These are phyloP conservation scores for Diplodus sargus DNA, from an alignment of 2,797 vertebrate genomes.

Conservation along the genomic window DNA sequence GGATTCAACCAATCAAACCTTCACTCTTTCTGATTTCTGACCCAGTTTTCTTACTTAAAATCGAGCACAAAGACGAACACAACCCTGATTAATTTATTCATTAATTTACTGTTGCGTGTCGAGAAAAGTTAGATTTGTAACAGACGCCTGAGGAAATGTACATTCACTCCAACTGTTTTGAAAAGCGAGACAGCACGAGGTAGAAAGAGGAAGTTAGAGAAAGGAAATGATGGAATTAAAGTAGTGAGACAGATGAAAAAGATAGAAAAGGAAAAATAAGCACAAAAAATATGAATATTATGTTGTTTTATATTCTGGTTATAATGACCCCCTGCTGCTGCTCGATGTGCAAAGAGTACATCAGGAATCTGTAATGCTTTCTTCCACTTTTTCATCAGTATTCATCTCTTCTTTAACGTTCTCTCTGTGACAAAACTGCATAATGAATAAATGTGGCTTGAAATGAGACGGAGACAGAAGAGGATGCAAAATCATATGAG, in stretches of 20 bases:
- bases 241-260: not conserved
- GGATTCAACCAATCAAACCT: slow-evolving; percentile 7
- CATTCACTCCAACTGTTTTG: not conserved
- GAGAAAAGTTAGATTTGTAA: not conserved
- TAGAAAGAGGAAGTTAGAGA: too few relatives aligned
- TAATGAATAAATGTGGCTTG: slow-evolving; percentile 32
- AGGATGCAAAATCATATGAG: not conserved
- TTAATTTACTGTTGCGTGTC: not conserved
- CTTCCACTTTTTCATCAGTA: slow-evolving; percentile 14
- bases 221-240: not conserved
- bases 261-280: not conserved
- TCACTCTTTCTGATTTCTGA: slow-evolving; percentile 9
- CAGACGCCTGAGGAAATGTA: not conserved
- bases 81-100: not conserved
- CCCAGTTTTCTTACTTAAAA: not conserved
- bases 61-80: not conserved
- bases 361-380: not conserved
- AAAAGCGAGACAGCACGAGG: not conserved
- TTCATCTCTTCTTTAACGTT: slow-evolving; percentile 20
- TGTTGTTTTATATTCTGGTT: not conserved
- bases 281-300: not conserved
- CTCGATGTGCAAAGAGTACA: not conserved
- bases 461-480: slow-evolving; percentile 25
- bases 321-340: slow-evolving; percentile 2
- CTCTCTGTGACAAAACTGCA: slow-evolving; percentile 15